These are phyloP conservation scores for Sycophila texana DNA, from an alignment of 2,888 invertebrate genomes.

Conservation along the genomic window DNA sequence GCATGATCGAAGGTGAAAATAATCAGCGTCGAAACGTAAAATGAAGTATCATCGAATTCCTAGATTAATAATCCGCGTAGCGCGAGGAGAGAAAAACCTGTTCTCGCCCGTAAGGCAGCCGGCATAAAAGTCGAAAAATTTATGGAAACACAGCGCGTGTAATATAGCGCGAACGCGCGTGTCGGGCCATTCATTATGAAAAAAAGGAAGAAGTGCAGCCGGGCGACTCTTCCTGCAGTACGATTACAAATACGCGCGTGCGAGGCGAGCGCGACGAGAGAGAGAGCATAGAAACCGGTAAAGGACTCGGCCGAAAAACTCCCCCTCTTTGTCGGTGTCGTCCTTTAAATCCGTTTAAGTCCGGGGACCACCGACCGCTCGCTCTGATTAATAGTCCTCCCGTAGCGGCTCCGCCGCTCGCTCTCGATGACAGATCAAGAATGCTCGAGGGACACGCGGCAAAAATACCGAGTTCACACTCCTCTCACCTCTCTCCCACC, in stretches of 20 bases:
- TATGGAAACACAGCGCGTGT: not conserved
- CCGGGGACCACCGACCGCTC: conserved; percentile 68
- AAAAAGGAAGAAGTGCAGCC: not conserved
- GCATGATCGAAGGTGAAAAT: not conserved
- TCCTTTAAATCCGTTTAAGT: conserved; percentile 70
- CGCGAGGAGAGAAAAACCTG: not conserved
- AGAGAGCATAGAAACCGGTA: not conserved
- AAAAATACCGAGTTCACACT: conserved; percentile 71
- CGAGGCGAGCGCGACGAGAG: no score
- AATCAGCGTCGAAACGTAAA: not conserved
- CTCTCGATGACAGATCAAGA: conserved; percentile 71
- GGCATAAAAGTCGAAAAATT: conserved; percentile 7
- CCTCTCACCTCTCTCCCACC: conserved; percentile 21
- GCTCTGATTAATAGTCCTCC: conserved; percentile 70
- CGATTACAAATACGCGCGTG: not conserved
- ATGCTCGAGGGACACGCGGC: conserved; percentile 63
- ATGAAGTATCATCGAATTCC: not conserved
- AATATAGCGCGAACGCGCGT: not conserved
- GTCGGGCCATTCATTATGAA: not conserved
- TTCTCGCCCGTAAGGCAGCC: not conserved
- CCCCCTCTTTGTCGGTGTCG: conserved; percentile 67
- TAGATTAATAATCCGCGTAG: conserved; percentile 1
- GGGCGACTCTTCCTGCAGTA: not conserved
- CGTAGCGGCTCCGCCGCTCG: conserved; percentile 54
- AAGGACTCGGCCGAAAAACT: not conserved